These are phyloP conservation scores for Nothocercus julius DNA, from an alignment of 2,113 vertebrate species.

Conservation along the genomic window DNA sequence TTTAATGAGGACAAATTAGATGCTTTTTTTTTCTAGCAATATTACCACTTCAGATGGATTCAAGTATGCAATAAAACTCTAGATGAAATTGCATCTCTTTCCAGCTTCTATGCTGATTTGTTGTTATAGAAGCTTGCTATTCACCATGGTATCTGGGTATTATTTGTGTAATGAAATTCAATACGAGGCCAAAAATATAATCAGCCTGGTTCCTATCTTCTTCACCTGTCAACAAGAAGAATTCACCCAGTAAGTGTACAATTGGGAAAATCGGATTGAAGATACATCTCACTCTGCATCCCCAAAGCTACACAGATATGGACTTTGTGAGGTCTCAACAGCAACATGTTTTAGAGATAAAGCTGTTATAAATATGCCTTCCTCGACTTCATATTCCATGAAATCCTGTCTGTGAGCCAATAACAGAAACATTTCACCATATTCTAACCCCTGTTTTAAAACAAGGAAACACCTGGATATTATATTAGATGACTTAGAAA, in stretches of 20 bases:
- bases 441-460: not conserved
- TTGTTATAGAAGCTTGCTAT: not conserved
- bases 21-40: not conserved
- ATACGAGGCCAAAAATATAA: not conserved
- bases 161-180: not conserved
- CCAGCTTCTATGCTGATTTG: not conserved
- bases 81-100: not conserved
- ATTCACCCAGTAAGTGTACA: not conserved
- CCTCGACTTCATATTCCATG: not conserved
- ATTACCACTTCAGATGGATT: not conserved
- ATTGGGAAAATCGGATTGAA: not conserved
- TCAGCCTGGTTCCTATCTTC: not conserved
- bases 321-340: not conserved
- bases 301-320: not conserved
- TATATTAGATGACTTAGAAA: conserved; percentile 14
- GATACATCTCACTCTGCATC: not conserved
- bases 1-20: not conserved
- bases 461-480: conserved; percentile 7
- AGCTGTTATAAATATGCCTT: not conserved
- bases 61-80: not conserved
- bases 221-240: not conserved
- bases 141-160: not conserved
- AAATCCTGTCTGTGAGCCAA: not conserved
- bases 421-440: not conserved
- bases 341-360: not conserved